Conservation (phyloP, 2,797 vertebrate species). For the Hypotaenidia philippensis region DNA sequence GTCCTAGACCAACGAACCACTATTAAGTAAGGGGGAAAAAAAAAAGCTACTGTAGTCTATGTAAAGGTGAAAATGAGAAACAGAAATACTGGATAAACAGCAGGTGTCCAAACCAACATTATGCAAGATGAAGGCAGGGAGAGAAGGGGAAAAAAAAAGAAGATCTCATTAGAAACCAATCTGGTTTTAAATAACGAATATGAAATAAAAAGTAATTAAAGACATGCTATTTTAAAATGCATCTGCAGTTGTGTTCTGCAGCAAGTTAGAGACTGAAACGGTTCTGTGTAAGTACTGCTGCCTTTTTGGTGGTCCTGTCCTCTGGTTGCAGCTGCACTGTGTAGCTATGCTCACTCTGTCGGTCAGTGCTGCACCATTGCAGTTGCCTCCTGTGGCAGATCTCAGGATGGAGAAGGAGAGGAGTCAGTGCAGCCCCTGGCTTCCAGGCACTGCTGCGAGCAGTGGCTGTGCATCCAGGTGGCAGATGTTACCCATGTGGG, state of each 20-base stretch:
- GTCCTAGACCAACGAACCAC: background rate
- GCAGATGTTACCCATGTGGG: too few relatives aligned
- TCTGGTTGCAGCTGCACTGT: background rate
- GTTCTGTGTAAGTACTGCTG: background rate
- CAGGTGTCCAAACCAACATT: background rate
- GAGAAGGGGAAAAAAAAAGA: background rate
- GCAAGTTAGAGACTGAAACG: background rate
- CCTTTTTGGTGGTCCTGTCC: background rate
- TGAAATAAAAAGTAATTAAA: background rate
- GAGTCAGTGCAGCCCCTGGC: background rate
- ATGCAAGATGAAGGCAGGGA: background rate
- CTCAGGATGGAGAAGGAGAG: background rate
- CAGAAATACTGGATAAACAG: background rate
- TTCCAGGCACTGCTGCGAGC: background rate
- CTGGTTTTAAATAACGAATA: background rate
- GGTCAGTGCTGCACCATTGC: background rate
- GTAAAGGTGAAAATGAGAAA: background rate
- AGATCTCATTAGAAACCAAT: background rate
- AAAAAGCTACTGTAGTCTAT: fast-evolving
- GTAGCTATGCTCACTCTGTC: background rate
- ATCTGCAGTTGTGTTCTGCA: background rate
- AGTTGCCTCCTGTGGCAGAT: background rate
- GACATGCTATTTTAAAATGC: background rate
- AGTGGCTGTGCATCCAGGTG: background rate
- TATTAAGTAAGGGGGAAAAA: background rate